phyloP scores from a whole-genome alignment of 2,113 vertebrate species.

The Fukomys damarensis region DNA sequence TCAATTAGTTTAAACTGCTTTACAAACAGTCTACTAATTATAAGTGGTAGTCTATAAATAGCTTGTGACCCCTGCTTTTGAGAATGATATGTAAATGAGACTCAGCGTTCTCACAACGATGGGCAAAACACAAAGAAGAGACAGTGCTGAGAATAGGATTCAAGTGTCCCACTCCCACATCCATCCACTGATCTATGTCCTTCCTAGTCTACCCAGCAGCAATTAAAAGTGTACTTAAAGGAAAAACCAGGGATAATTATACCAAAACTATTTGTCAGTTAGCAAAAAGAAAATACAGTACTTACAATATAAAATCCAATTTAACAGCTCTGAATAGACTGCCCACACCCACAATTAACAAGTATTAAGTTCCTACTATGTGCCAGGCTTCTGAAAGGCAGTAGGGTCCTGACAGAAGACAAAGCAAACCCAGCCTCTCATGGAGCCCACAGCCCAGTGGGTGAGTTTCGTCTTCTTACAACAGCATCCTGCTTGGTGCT shows the following conservation, averaged over 20 bases:
- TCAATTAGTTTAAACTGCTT: not conserved
- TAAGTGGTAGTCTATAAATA: not conserved
- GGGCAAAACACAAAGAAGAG: not conserved
- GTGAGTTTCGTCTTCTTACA: not conserved
- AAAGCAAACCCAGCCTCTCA: not conserved
- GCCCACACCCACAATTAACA: not conserved
- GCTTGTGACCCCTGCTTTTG: not conserved
- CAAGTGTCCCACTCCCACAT: not conserved
- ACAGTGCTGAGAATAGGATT: not conserved
- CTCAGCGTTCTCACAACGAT: not conserved
- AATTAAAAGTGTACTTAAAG: not conserved
- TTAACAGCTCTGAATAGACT: not conserved
- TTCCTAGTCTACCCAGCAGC: not conserved
- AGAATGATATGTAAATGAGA: not conserved
- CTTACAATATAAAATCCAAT: not conserved
- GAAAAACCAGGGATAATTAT: not conserved
- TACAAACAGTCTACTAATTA: not conserved
- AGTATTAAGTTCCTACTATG: not conserved
- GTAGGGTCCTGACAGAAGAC: not conserved
- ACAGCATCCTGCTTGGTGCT: not conserved
- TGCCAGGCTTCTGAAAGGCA: not conserved
- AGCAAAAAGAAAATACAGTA: not conserved
- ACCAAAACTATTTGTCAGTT: not conserved
- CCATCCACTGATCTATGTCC: not conserved
- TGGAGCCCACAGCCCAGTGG: not conserved